Evolutionary conservation across 2,888 invertebrate species (phyloP).

Genomic region (Falcaria lacertinaria): DNA sequence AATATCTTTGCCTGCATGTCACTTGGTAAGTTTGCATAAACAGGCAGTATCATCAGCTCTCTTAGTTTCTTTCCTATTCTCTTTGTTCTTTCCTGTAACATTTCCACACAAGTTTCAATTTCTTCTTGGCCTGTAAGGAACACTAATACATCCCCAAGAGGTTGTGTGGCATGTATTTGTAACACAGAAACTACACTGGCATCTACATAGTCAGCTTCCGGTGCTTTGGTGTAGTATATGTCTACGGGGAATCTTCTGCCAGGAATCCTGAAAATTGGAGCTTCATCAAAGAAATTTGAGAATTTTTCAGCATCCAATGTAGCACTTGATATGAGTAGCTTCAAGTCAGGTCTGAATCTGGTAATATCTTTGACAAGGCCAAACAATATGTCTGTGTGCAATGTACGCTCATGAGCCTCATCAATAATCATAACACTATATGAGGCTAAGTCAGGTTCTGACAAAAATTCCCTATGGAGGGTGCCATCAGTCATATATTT

Average conservation of each 20-base stretch:
- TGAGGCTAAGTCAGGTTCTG: slow-evolving; percentile 96
- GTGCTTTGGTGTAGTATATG: slow-evolving; percentile 99
- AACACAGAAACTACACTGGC: slow-evolving; percentile 98
- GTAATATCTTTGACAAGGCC: slow-evolving; percentile 98
- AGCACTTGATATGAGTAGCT: slow-evolving; percentile 97
- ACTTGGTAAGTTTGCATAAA: slow-evolving; percentile 98
- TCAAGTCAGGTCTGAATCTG: slow-evolving; percentile 94
- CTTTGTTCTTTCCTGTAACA: slow-evolving; percentile 93
- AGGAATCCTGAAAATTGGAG: slow-evolving; percentile 98
- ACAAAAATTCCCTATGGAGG: slow-evolving; percentile 96
- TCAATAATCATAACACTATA: slow-evolving; percentile 99
- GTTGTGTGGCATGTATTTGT: slow-evolving; percentile 99
- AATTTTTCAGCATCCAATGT: slow-evolving; percentile 99
- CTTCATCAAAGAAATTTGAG: slow-evolving; percentile 98
- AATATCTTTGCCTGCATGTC: slow-evolving; percentile 99
- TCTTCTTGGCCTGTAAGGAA: slow-evolving; percentile 97
- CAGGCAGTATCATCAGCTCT: slow-evolving; percentile 95
- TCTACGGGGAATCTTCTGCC: slow-evolving; percentile 99
- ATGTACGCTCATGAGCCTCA: slow-evolving; percentile 98
- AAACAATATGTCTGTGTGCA: slow-evolving; percentile 99
- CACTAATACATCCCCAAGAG: slow-evolving; percentile 96
- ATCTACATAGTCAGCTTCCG: slow-evolving; percentile 99
- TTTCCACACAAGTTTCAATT: slow-evolving; percentile 93
- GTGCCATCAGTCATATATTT: slow-evolving; percentile 99
- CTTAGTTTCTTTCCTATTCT: slow-evolving; percentile 95